Evolutionary conservation across 2,797 vertebrate species (phyloP), one percentile per base, ranked within the genome.

Genomic region (Microctenopoma stevenorrisi): DNA sequence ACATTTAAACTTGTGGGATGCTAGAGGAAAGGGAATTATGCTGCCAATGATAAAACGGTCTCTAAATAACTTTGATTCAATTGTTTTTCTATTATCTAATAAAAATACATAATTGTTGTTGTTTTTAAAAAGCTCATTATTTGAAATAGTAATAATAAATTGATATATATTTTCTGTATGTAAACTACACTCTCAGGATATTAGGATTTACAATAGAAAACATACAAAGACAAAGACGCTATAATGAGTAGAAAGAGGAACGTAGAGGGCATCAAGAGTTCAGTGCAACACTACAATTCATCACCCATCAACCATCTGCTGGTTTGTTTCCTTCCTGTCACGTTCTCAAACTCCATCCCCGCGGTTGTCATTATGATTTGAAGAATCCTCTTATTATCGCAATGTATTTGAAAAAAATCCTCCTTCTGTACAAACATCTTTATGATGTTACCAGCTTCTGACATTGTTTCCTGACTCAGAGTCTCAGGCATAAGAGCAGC

Each of bases 371-470:
- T 47, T 51, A 56, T 63, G 52, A 77, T 82, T 61, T 74, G 37
- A 82, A 33, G 52, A 68, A 79, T 81, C 62, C 64, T 76, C 58
- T 66, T 80, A 68, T 81, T 78, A 67, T 85, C 55, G 60, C 2
- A 0, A 55, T 47, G 52, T 38, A 61, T 77, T 68, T 66, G 13
- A 66, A 82, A 75, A 54, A 66, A 67, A 37, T 52, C 43, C 44
- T 72, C 46, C 12, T 59, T 33, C 53, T 44, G 42, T 44, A 66
- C 60, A 62, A 72, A 53, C 62, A 38, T 13, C 22, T 64, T 62
- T 66, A 65, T 85, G 73, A 81, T 82, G 47, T 68, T 79, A 84
- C 69, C 30, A 18, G 25, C 40, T 64, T 66, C 71, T 75, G 64
- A 80, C 57, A 66, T 72, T 68, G 69, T 85, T 78, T 76, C 60